Evolutionary conservation across 1,140 invertebrate genomes (phyloP).

Genomic region (Drosophila busckii): DNA sequence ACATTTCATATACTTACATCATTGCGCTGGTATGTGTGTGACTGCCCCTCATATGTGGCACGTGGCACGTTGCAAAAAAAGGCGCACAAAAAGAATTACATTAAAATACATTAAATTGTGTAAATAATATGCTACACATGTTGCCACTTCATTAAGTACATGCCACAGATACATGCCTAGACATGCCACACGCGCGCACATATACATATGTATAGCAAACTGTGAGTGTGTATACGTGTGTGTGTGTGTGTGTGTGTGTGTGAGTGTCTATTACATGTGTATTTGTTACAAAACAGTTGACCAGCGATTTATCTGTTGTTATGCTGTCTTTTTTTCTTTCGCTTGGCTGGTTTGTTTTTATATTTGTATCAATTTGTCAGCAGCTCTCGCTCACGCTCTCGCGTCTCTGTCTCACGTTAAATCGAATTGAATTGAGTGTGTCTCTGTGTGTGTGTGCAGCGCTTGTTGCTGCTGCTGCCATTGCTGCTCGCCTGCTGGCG

Average conservation of each 20-base stretch:
- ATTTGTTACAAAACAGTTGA: slow-evolving; percentile 42
- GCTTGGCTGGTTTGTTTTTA: not conserved
- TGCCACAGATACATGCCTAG: slow-evolving; percentile 70
- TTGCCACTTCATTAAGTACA: slow-evolving; percentile 77
- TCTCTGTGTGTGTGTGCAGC: not conserved
- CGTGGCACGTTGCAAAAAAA: not conserved
- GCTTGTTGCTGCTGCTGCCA: not conserved
- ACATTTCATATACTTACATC: slow-evolving; percentile 79
- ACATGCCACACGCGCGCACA: slow-evolving; percentile 35
- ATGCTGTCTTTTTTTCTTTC: not conserved
- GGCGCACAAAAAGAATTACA: slow-evolving; percentile 61
- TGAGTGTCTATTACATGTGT: slow-evolving; percentile 21
- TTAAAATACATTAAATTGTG: slow-evolving; percentile 78
- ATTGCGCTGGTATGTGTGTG: slow-evolving; percentile 65
- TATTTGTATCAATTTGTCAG: not conserved
- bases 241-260: not conserved
- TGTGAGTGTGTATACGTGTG: slow-evolving; percentile 4
- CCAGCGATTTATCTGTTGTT: slow-evolving; percentile 70
- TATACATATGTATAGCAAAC: not conserved
- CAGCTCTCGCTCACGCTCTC: too few relatives aligned
- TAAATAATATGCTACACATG: slow-evolving; percentile 78
- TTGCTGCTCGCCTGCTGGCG: slow-evolving; percentile 68
- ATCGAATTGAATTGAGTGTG: not conserved
- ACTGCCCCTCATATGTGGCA: slow-evolving; percentile 27
- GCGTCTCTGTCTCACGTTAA: not conserved